Evolutionary conservation across 2,797 vertebrate species (phyloP), one percentile per base, ranked within the genome.

Genomic region (Rhabdomys pumilio): DNA sequence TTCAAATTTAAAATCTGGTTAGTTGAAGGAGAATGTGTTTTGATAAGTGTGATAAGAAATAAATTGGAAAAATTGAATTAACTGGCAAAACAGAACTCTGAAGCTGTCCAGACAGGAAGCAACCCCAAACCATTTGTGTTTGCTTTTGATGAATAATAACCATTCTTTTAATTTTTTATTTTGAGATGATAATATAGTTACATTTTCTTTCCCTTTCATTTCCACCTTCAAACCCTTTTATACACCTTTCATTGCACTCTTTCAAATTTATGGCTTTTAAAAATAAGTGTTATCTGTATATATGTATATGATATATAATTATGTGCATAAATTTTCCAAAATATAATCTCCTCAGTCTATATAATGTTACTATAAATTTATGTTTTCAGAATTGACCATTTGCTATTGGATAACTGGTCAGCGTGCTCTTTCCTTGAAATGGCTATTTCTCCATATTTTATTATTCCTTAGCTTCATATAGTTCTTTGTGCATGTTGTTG

Each of bases 81-180:
- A 94, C 65, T 96, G 13, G 77, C 85, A 31, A 44, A 29, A 38
- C 44, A 57, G 67, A 89, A 63, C 34, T 44, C 20, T 38, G 24
- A 57, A 84, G 12, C 19, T 14, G 81, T 13, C 34, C 4, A 73
- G 41, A 41, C 0, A 83, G 17, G 7, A 89, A 75, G 24, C 61
- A 65, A 72, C 12, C 38, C 22, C 69, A 31, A 55, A 73, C 63
- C 47, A 61, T 26, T 84, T 80, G 69, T 57, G 31, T 86, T 95
- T 96, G 50, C 31, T 88, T 86, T 73, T 69, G 7, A 90, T 63
- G 17, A 53, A 81, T 75, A 85, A 41, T 94, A 91, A 50, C 9
- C 22, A 57, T 72, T 90, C 91, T 80, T 84, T 84, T 61, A 61
- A 3, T 65, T 84, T 10, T 47, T 22, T 2, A 65, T 34, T 20